Percentiles rank a stretch among this genome's conserved stretches.
phyloP scores from a whole-genome alignment of 2,113 vertebrate genomes.

The Stercorarius parasiticus region DNA sequence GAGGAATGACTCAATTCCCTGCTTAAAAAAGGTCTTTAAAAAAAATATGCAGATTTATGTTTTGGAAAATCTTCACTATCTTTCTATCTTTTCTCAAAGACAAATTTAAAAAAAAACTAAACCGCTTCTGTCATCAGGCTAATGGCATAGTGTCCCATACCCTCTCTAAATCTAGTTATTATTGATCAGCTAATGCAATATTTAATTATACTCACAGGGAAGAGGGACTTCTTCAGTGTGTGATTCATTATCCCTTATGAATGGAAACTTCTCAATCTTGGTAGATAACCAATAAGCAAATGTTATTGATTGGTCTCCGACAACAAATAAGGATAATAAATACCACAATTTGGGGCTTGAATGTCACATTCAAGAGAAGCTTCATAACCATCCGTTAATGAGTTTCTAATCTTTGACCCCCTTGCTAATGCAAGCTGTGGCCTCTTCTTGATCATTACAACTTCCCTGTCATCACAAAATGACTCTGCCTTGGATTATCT shows the following conservation, averaged over 20 bases:
- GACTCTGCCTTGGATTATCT: constrained; percentile 6
- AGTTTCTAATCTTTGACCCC: constrained; percentile 28
- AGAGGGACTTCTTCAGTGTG: constrained; percentile 15
- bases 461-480: neutral
- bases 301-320: constrained; percentile 28
- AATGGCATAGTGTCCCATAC: neutral
- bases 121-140: neutral
- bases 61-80: neutral
- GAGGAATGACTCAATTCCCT: neutral
- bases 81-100: neutral
- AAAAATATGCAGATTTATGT: neutral
- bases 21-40: neutral
- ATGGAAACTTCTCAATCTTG: constrained; percentile 31
- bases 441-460: neutral
- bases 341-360: neutral
- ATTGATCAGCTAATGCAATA: constrained; percentile 51
- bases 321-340: constrained; percentile 52
- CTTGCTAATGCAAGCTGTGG: neutral
- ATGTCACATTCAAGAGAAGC: neutral
- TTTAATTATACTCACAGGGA: constrained; percentile 12
- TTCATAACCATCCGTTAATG: constrained; percentile 30
- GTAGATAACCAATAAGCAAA: constrained; percentile 43
- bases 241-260: constrained; percentile 43
- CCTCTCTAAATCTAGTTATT: constrained; percentile 29
- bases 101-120: neutral